Conservation (phyloP, 1,140 invertebrate species). For the Papilio polyxenes region DNA sequence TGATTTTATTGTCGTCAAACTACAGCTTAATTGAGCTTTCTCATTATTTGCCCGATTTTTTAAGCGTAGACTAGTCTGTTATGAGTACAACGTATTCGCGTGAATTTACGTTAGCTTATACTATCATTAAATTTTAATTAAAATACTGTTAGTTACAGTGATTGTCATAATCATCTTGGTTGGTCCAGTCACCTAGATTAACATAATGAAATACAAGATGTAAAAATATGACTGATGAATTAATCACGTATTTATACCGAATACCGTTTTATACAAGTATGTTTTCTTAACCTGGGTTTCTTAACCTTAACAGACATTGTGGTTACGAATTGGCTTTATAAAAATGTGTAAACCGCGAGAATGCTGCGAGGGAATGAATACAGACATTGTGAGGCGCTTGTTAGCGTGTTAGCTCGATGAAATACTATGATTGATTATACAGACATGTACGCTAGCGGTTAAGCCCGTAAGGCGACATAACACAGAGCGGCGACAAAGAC, state of each 20-base stretch:
- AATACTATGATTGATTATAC: constrained; percentile 6
- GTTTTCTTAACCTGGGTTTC: neutral
- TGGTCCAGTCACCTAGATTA: neutral
- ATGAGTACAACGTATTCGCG: neutral
- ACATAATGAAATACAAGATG: neutral
- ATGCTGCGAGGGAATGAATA: neutral
- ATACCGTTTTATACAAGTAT: neutral
- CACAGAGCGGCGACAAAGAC: constrained; percentile 17
- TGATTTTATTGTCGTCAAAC: too few species aligned
- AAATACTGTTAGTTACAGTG: neutral
- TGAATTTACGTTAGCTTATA: neutral
- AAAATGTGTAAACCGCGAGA: neutral
- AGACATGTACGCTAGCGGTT: constrained; percentile 17
- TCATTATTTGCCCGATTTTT: neutral
- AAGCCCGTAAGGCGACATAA: constrained; percentile 19
- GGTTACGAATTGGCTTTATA: neutral
- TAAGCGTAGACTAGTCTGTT: neutral
- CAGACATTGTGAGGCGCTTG: constrained; percentile 22
- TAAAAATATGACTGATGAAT: neutral
- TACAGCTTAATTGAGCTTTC: too few species aligned
- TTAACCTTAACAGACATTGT: neutral
- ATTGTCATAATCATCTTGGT: neutral
- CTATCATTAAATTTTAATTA: constrained; percentile 5
- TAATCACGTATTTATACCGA: neutral
- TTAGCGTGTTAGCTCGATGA: constrained; percentile 18